Conservation (phyloP, 2,888 invertebrate species). For the Macrosoma leucophasiata region DNA sequence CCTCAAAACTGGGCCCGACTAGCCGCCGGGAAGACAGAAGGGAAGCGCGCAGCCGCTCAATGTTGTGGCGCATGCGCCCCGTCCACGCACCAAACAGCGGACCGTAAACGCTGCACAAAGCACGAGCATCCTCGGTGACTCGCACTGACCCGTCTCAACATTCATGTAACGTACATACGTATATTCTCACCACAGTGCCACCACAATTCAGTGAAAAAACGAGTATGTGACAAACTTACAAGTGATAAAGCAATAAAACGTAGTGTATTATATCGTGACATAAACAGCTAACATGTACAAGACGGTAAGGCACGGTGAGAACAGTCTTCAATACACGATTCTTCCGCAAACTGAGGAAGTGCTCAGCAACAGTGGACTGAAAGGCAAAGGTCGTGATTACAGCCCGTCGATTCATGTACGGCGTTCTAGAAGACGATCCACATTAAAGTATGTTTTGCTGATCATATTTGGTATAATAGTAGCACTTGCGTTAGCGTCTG, state of each 20-base stretch:
- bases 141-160: slow-evolving; percentile 39
- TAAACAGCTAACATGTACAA: slow-evolving; percentile 78
- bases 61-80: slow-evolving; percentile 65
- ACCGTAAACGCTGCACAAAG: slow-evolving; percentile 58
- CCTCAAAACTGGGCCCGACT: slow-evolving; percentile 58
- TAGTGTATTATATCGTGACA: slow-evolving; percentile 57
- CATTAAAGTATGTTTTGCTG: slow-evolving; percentile 54
- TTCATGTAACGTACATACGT: slow-evolving; percentile 40
- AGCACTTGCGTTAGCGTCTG: slow-evolving; percentile 47
- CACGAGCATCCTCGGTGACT: slow-evolving; percentile 49
- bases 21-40: slow-evolving; percentile 37
- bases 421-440: slow-evolving; percentile 50
- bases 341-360: slow-evolving; percentile 83
- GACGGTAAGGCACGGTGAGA: slow-evolving; percentile 84
- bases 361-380: slow-evolving; percentile 75
- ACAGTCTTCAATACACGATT: slow-evolving; percentile 84
- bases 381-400: slow-evolving; percentile 70
- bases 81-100: slow-evolving; percentile 26
- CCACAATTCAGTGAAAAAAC: slow-evolving; percentile 37
- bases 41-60: slow-evolving; percentile 66
- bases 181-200: slow-evolving; percentile 32
- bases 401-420: slow-evolving; percentile 65
- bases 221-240: slow-evolving; percentile 57
- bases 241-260: slow-evolving; percentile 36
- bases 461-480: slow-evolving; percentile 51